Conservation (phyloP, 30 jellyfish, hydroid and myxozoan species). For the Phacellophora camtschatica region DNA sequence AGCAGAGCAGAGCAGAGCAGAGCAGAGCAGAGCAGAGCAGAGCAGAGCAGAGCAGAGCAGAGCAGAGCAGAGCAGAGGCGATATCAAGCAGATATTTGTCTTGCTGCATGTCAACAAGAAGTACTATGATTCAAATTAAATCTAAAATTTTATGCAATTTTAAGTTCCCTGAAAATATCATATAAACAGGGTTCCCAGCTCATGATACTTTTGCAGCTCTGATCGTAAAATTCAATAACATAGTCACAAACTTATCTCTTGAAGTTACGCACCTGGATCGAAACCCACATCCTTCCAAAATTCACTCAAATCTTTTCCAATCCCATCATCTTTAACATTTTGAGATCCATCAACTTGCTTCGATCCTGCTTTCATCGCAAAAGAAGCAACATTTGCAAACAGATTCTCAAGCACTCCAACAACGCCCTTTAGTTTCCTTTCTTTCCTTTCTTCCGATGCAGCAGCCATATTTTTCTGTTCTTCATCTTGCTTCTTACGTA, state of each 20-base stretch:
- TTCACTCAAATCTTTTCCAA: conserved; percentile 11
- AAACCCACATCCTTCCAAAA: conserved; percentile 40
- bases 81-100: too few relatives aligned
- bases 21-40: too few relatives aligned
- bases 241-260: neutral
- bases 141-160: too few relatives aligned
- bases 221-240: too few relatives aligned
- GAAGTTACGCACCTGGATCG: neutral
- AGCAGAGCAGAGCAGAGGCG: too few relatives aligned
- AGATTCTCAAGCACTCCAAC: neutral
- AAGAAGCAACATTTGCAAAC: neutral
- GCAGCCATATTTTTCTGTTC: neutral
- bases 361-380: neutral
- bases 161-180: too few relatives aligned
- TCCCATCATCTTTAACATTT: neutral
- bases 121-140: too few relatives aligned
- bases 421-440: neutral
- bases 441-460: neutral
- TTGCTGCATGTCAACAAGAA: too few relatives aligned
- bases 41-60: too few relatives aligned
- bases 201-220: too few relatives aligned
- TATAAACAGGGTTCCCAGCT: too few relatives aligned
- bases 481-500: neutral
- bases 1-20: too few relatives aligned
- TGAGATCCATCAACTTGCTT: neutral